Percentiles rank a stretch among this genome's conserved stretches.
These are phyloP conservation scores for Pilophorus perplexus DNA, from an alignment of 2,888 invertebrate species.

Conservation along the genomic window DNA sequence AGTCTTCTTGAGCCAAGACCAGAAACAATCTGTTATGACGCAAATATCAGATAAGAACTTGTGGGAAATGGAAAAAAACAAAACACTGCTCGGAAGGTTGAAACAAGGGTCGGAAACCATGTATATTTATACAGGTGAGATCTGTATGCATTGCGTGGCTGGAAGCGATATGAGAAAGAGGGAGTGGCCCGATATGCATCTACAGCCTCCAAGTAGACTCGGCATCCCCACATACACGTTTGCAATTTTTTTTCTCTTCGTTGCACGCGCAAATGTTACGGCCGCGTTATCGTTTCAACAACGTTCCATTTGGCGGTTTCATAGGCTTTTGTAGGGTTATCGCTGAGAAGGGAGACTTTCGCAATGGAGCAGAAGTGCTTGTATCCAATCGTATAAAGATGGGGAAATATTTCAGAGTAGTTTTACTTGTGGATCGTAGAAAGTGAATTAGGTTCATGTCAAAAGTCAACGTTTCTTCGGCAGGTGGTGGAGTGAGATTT, in stretches of 20 bases:
- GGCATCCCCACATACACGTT: no score
- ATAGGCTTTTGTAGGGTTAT: neutral
- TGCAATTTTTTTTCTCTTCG: neutral
- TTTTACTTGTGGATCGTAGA: no score
- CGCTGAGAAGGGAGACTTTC: constrained; percentile 11
- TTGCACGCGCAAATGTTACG: no score
- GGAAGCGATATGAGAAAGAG: constrained; percentile 32
- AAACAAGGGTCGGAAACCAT: constrained; percentile 27
- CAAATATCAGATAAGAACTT: constrained; percentile 8
- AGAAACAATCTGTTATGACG: constrained; percentile 36
- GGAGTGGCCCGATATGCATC: constrained; percentile 24
- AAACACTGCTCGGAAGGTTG: constrained; percentile 1
- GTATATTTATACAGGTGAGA: constrained; percentile 43
- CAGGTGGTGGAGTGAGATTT: no score
- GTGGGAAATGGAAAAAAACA: neutral
- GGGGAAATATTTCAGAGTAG: no score
- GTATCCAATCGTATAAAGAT: no score
- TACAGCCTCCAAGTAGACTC: neutral
- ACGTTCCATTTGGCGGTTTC: constrained; percentile 23
- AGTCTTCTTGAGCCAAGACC: no score
- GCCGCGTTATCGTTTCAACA: constrained; percentile 24
- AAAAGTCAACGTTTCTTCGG: no score
- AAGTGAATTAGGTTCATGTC: no score
- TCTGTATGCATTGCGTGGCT: constrained; percentile 41
- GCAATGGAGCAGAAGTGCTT: no score